phyloP scores from a whole-genome alignment of 37 sponge, comb jelly and placozoan species.

The Sycon ciliatum region DNA sequence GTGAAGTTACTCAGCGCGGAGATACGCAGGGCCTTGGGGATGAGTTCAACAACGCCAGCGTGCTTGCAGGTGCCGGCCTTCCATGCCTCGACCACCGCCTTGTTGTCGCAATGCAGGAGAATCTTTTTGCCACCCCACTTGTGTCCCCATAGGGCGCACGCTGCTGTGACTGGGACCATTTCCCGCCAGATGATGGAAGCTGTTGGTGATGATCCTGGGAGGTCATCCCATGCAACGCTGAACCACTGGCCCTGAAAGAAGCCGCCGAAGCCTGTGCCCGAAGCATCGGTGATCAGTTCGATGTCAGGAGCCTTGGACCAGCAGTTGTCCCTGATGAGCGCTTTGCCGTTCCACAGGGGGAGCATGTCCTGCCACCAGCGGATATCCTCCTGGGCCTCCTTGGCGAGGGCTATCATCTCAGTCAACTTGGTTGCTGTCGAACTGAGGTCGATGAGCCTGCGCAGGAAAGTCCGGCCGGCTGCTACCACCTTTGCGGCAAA shows the following conservation, averaged over 20 bases:
- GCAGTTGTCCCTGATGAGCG: conserved; percentile 17
- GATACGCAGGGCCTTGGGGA: too few species aligned
- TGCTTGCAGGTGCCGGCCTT: too few species aligned
- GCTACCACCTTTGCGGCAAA: conserved; percentile 25
- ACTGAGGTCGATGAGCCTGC: conserved; percentile 27
- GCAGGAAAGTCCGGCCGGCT: conserved; percentile 23
- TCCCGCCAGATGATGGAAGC: too few species aligned
- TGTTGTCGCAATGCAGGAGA: too few species aligned
- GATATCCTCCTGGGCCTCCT: conserved; percentile 16
- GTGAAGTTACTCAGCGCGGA: too few species aligned
- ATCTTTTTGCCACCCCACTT: too few species aligned
- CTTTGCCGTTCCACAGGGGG: too few species aligned
- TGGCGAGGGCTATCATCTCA: conserved; percentile 17
- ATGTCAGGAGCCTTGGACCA: not conserved
- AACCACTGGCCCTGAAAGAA: conserved; percentile 24
- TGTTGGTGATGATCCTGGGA: too few species aligned
- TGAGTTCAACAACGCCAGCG: too few species aligned
- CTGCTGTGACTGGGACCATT: too few species aligned
- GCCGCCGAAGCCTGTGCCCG: conserved; percentile 21
- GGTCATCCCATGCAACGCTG: not conserved
- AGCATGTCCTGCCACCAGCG: conserved; percentile 21
- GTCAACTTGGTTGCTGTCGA: not conserved
- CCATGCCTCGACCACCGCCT: too few species aligned
- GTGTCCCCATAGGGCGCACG: too few species aligned
- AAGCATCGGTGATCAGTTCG: conserved; percentile 29